Evolutionary conservation across 2,888 invertebrate species (phyloP).

Genomic region (Meloe dianella): DNA sequence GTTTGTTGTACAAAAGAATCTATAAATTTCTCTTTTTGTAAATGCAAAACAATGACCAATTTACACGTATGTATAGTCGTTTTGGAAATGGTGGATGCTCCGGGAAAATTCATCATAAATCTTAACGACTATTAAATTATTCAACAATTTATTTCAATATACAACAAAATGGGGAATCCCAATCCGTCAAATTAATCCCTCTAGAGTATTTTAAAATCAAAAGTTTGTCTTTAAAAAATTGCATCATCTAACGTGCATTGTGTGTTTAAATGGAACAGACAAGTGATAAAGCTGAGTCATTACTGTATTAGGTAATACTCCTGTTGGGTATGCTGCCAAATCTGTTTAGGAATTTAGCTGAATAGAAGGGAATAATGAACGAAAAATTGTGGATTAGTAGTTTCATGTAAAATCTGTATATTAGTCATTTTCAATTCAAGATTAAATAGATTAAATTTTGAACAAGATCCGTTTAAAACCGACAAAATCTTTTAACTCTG

Average conservation of each 20-base stretch:
- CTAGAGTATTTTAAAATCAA: background rate
- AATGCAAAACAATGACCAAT: background rate
- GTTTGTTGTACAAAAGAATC: slow-evolving; percentile 10
- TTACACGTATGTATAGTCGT: background rate
- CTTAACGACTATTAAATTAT: background rate
- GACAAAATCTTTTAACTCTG: slow-evolving; percentile 45
- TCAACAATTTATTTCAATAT: slow-evolving; percentile 8
- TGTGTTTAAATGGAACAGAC: slow-evolving; percentile 1
- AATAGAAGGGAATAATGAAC: background rate
- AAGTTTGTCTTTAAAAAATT: background rate
- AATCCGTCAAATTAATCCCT: slow-evolving; percentile 4
- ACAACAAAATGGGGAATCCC: slow-evolving; percentile 2
- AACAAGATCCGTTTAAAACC: slow-evolving; percentile 43
- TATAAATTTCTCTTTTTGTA: background rate
- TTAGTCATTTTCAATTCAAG: slow-evolving; percentile 36
- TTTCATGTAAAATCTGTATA: slow-evolving; percentile 34
- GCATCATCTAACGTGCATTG: background rate
- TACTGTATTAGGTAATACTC: background rate
- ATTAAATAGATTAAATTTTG: slow-evolving; percentile 27
- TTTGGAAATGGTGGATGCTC: background rate
- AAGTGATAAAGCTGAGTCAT: slow-evolving; percentile 1
- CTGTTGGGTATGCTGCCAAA: background rate
- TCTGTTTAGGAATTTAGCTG: background rate
- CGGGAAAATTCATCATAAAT: background rate
- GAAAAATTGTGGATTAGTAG: background rate